Percentiles rank a stretch among this genome's conserved stretches.
phyloP scores from a whole-genome alignment of 2,797 vertebrate genomes.

The Darevskia mixta region DNA sequence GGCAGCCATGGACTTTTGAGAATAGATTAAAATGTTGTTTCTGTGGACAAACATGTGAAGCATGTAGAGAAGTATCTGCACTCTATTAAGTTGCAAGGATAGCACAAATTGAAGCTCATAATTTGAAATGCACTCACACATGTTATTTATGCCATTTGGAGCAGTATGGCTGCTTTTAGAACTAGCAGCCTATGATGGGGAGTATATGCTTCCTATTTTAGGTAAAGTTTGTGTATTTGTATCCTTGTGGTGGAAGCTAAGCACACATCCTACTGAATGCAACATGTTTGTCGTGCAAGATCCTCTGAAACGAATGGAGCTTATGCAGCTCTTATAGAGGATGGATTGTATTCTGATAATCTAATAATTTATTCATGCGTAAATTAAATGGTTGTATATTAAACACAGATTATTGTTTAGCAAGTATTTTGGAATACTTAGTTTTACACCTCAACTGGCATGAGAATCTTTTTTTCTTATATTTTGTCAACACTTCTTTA shows the following conservation, averaged over 20 bases:
- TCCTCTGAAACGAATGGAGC: conserved; percentile 1
- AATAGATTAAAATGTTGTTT: conserved; percentile 27
- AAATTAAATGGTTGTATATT: conserved; percentile 36
- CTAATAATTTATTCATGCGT: conserved; percentile 37
- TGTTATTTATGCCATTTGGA: conserved; percentile 11
- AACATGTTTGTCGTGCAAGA: neutral
- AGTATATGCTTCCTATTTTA: conserved; percentile 4
- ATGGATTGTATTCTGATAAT: conserved; percentile 45
- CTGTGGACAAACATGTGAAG: conserved; percentile 44
- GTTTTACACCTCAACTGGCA: conserved; percentile 20
- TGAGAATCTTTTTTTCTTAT: conserved; percentile 32
- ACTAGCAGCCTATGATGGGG: neutral
- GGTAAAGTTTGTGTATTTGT: conserved; percentile 25
- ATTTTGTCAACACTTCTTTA: conserved; percentile 53
- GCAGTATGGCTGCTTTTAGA: conserved; percentile 23
- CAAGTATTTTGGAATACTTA: conserved; percentile 18
- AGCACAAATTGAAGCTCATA: conserved; percentile 60
- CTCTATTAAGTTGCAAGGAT: conserved; percentile 20
- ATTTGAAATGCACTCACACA: neutral
- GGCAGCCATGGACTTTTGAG: conserved; percentile 55
- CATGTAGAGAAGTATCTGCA: conserved; percentile 34
- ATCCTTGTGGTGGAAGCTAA: neutral
- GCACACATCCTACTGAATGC: neutral
- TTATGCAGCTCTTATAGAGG: conserved; percentile 7
- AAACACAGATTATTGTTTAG: conserved; percentile 33